Base-by-base conservation (phyloP, 2,797 vertebrate species). In the Oreochromis grahami region DNA sequence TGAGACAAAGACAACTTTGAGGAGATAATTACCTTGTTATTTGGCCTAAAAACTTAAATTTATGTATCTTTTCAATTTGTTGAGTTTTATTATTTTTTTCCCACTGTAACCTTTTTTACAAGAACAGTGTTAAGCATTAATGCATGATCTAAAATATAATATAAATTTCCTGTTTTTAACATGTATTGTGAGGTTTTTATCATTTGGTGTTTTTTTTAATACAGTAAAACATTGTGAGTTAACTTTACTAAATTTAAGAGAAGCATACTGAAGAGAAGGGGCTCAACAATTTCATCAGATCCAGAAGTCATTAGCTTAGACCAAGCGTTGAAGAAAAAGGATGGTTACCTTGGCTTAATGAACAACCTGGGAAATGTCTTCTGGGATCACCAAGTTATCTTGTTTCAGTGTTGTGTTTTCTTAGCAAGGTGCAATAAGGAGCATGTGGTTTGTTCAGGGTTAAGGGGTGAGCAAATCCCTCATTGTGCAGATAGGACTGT, bases 21-120 rank as follows among this genome's bases (percentile, higher is more conserved):
- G 15, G 41, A 29, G 9, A 29, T 72, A 48, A 72, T 72, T 48
- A 72, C 9, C 41, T 29, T 72, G 24, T 48, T 72, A 8, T 72
- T 48, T 15, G 0, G 4, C 15, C 41, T 72, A 72, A 48, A 48
- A 48, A 29, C 6, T 7, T 9, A 0, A 9, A 26, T 43, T 43
- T 26, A 43, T 10, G n/a, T 68, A 2, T 24, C 63, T 5, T 56
- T 56, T 56, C 14, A 17, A 10, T 70, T 70, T 70, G 65, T 26
- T 70, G 38, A 70, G 29, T 58, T 34, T 41, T 11, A 2, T 60
- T 34, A 3, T 58, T 4, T 34, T 34, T 63, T 63, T 5, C 19
- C 58, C 58, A 38, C 60, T 38, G 34, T 13, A 63, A 29, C 15
- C 3, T 48, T 72, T 70, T 48, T 72, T 26, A 48, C 14, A 12